Base-by-base conservation (phyloP, 2,888 invertebrate genomes). In the Drosophila gaucha region DNA sequence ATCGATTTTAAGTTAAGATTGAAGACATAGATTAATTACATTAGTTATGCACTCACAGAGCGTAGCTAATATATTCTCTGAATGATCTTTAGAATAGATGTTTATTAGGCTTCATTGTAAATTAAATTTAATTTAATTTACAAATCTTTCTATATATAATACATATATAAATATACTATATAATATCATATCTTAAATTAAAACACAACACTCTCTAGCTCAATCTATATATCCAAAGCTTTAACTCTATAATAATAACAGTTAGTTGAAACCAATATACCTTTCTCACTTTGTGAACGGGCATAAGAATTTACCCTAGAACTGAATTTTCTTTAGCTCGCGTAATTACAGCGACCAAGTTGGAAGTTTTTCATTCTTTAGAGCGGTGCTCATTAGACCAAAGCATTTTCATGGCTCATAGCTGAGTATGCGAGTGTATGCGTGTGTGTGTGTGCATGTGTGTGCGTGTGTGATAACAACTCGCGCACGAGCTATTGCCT, bases 301-400 rank as follows among this genome's bases (percentile, higher is more conserved):
- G 14, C 14, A 47, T 14, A 41, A 55, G 35, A 38, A 56, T 24
- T 36, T 67, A 63, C 65, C 67, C 72, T 49, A 70, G 73, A 70
- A 52, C 68, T 47, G 84, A 57, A 74, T 80, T 84, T 86, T 79
- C 84, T 79, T 84, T 74, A 66, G 76, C 67, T 71, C 65, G 56
- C 69, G 71, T 80, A 80, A 80, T 77, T 80, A 73, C 67, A 68
- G 70, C 69, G 51, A 65, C 70, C 78, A 82, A 85, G 72, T 74
- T 72, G 76, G 46, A 80, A 83, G 86, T 79, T 78, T 76, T 75
- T 69, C 74, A 68, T 64, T 62, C 65, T 63, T 72, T 46, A 5
- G 26, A 43, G 50, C 54, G 70, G 80, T 85, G 84, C 79, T 85
- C 84, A 85, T 86, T 85, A 85, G 86, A 85, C 84, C 84, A 85